Evolutionary conservation across 2,113 vertebrate species (phyloP).

Genomic region (Bubo scandiacus): DNA sequence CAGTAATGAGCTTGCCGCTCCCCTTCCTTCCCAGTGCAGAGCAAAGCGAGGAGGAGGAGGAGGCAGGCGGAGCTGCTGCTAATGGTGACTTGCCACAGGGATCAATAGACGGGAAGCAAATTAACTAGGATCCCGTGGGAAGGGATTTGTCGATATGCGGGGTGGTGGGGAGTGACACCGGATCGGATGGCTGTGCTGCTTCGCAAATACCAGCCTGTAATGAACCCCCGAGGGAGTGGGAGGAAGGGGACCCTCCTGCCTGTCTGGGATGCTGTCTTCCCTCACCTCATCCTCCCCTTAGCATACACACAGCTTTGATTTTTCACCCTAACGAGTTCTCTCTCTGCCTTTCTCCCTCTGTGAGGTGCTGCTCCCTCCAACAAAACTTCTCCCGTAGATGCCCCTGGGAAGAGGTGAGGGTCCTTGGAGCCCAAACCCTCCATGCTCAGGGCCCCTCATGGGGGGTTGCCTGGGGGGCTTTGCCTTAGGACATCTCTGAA

Average conservation of each 20-base stretch:
- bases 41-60: background rate
- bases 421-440: background rate
- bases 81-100: constrained; percentile 55
- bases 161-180: background rate
- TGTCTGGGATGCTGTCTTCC: background rate
- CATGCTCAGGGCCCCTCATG: rapidly evolving
- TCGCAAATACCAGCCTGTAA: constrained; percentile 37
- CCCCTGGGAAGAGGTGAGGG: background rate
- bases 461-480: background rate
- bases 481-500: background rate
- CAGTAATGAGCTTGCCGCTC: background rate
- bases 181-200: background rate
- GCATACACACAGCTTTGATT: background rate
- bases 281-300: constrained; percentile 2
- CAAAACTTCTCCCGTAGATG: background rate
- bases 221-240: constrained; percentile 34
- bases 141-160: constrained; percentile 39
- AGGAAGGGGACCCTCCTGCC: constrained; percentile 11
- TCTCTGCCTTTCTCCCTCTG: background rate
- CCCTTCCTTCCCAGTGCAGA: background rate
- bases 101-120: constrained; percentile 66
- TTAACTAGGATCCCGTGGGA: constrained; percentile 53
- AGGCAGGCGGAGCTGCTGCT: constrained; percentile 23
- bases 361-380: background rate
- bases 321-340: background rate